Conservation (phyloP, 2,113 vertebrate species). For the Cyanoliseus patagonus region DNA sequence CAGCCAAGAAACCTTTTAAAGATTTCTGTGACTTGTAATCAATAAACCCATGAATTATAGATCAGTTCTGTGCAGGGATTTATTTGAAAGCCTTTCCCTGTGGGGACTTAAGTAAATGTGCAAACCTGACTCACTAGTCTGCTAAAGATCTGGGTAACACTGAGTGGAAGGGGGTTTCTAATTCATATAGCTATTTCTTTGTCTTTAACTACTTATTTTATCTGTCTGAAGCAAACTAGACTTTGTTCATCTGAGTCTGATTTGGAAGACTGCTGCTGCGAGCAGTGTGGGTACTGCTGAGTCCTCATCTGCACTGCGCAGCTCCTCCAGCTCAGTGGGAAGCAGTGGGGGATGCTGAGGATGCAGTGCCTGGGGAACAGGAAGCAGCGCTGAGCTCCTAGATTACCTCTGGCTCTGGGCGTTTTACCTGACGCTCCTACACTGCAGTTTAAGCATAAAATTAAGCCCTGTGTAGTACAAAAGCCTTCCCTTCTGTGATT, state of each 20-base stretch:
- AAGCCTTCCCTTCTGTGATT: background rate
- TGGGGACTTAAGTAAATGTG: slow-evolving; percentile 36
- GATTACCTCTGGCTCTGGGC: background rate
- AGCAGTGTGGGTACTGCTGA: background rate
- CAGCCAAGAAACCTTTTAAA: slow-evolving; percentile 59
- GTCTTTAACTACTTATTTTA: background rate
- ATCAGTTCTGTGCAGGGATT: slow-evolving; percentile 24
- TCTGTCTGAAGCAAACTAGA: background rate
- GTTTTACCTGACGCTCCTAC: background rate
- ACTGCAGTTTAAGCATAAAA: background rate
- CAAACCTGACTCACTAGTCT: background rate
- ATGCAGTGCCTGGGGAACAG: background rate
- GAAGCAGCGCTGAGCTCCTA: background rate
- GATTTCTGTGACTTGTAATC: slow-evolving; percentile 28
- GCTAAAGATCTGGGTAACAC: background rate
- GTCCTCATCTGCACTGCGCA: background rate
- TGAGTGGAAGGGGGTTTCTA: background rate
- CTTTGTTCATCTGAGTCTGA: background rate
- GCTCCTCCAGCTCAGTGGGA: background rate
- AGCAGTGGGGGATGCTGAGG: background rate
- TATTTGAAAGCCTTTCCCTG: slow-evolving; percentile 52
- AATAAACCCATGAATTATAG: slow-evolving; percentile 20
- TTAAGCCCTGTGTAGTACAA: background rate
- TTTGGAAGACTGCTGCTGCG: background rate
- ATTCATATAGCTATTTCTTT: background rate